A percentile compares a stretch with the other conserved stretches of the same genome.
Evolutionary conservation across 2,797 vertebrate genomes (phyloP).

Genomic region (Halcyon chelicuti): DNA sequence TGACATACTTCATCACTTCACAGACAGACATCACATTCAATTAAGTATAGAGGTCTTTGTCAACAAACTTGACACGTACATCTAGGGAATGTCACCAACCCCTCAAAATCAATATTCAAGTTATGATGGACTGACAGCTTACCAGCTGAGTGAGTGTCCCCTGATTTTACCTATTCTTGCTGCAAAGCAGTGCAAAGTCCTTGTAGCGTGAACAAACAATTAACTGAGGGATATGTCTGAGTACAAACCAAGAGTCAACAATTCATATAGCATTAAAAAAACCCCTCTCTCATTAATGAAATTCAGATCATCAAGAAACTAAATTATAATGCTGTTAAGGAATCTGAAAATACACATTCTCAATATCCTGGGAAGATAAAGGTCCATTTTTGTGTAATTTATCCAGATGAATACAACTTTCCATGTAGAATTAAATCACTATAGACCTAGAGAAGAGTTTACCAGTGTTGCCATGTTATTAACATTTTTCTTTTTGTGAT

Average conservation of each 20-base stretch:
- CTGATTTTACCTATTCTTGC: slow-evolving; percentile 67
- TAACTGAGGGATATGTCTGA: slow-evolving; percentile 54
- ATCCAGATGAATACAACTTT: not conserved
- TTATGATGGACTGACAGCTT: slow-evolving; percentile 74
- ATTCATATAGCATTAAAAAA: not conserved
- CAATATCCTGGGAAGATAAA: not conserved
- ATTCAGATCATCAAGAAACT: slow-evolving; percentile 27
- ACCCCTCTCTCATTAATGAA: not conserved
- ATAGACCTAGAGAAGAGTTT: not conserved
- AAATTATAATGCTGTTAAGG: not conserved
- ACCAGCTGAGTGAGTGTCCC: slow-evolving; percentile 57
- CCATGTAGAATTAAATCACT: not conserved
- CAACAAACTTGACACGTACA: slow-evolving; percentile 72
- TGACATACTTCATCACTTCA: slow-evolving; percentile 67
- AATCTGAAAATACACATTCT: slow-evolving; percentile 15
- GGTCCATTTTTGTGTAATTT: not conserved
- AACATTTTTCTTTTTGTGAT: not conserved
- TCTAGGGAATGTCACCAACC: slow-evolving; percentile 70
- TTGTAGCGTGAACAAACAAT: slow-evolving; percentile 65
- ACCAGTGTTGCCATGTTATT: not conserved
- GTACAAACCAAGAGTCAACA: slow-evolving; percentile 27
- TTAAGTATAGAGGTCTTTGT: slow-evolving; percentile 74
- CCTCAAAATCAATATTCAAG: slow-evolving; percentile 75
- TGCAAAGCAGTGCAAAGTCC: slow-evolving; percentile 37
- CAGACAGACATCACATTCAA: slow-evolving; percentile 71